Evolutionary conservation across 2,888 invertebrate genomes (phyloP).

Genomic region (Himalopsyche japonica): DNA sequence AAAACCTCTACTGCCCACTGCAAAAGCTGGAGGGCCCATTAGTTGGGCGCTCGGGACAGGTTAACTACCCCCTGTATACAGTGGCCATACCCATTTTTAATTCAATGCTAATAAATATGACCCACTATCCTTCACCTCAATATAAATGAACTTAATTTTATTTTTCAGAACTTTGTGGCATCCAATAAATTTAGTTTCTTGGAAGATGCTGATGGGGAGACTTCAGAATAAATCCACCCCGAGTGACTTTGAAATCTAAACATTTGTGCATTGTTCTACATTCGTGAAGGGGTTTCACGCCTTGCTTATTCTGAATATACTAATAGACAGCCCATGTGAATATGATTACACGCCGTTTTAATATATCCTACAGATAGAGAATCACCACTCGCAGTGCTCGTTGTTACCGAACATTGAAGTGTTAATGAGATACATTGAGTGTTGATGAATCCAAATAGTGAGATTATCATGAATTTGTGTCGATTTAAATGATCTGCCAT

Average conservation of each 20-base stretch:
- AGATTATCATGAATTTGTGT: constrained; percentile 15
- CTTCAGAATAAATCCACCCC: constrained; percentile 41
- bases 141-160: constrained; percentile 22
- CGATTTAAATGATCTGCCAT: constrained; percentile 11
- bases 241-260: background rate
- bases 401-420: background rate
- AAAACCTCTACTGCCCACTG: too few relatives aligned
- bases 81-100: too few relatives aligned
- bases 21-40: too few relatives aligned
- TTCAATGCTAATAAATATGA: background rate
- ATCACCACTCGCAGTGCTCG: background rate
- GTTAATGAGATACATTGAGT: constrained; percentile 3
- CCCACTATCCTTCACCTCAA: background rate
- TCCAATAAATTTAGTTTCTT: constrained; percentile 78
- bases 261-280: constrained; percentile 6
- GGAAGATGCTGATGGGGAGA: constrained; percentile 62
- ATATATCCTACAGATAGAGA: background rate
- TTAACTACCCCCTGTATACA: too few relatives aligned
- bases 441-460: constrained; percentile 4
- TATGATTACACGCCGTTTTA: background rate
- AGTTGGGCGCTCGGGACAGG: too few relatives aligned
- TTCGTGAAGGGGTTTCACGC: background rate
- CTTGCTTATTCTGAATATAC: constrained; percentile 16
- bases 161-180: constrained; percentile 70
- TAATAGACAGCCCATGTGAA: constrained; percentile 11